Conservation (phyloP, 2,888 invertebrate species). For the Trissonchulus latispiculum region DNA sequence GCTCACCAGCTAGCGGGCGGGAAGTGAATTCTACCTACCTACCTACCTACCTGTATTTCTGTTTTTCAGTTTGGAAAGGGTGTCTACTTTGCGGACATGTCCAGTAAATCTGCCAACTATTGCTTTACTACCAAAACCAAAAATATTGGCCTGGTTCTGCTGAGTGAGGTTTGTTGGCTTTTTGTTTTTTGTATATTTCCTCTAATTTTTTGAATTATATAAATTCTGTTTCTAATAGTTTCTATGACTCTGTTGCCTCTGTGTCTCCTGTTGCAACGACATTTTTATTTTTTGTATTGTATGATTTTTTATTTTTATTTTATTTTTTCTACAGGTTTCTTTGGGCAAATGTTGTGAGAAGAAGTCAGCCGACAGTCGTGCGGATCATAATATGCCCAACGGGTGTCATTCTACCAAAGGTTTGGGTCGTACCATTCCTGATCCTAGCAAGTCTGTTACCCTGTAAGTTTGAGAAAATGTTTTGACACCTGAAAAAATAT, state of each 20-base stretch:
- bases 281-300: too few relatives aligned
- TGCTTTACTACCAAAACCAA: slow-evolving; percentile 46
- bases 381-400: slow-evolving; percentile 40
- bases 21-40: too few relatives aligned
- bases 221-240: too few relatives aligned
- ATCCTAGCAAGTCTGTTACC: slow-evolving; percentile 30
- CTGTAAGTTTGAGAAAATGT: too few relatives aligned
- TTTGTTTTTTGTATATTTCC: too few relatives aligned
- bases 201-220: too few relatives aligned
- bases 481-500: too few relatives aligned
- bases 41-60: too few relatives aligned
- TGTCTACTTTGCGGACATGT: slow-evolving; percentile 52
- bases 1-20: too few relatives aligned
- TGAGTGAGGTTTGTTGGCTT: slow-evolving; percentile 52
- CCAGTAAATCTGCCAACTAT: slow-evolving; percentile 51
- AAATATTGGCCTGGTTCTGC: slow-evolving; percentile 45
- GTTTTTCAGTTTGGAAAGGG: slow-evolving; percentile 48
- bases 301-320: neutral
- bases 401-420: slow-evolving; percentile 48
- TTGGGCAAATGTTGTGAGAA: slow-evolving; percentile 46
- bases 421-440: slow-evolving; percentile 45
- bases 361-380: slow-evolving; percentile 45
- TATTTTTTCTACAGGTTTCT: slow-evolving; percentile 29
- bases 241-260: too few relatives aligned
- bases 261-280: too few relatives aligned